These are phyloP conservation scores for Lamellibrachia luymesi DNA, from an alignment of 1,140 invertebrate genomes.

Conservation along the genomic window DNA sequence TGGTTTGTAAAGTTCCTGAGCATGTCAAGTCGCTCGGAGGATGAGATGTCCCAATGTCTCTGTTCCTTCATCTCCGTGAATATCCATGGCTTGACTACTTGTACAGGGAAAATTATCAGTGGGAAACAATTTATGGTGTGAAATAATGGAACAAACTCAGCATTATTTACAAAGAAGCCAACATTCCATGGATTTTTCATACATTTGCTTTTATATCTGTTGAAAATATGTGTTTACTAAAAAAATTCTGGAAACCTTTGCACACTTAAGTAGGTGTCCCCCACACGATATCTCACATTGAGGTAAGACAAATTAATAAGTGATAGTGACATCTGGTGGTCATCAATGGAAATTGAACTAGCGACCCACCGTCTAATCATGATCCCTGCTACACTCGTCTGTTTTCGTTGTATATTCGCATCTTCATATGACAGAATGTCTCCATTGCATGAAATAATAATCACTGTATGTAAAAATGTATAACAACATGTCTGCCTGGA, in stretches of 20 bases:
- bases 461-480: not conserved
- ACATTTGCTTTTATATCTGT: no score
- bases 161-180: no score
- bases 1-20: conserved; percentile 87
- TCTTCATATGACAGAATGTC: conserved; percentile 93
- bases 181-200: no score
- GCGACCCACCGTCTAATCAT: conserved; percentile 58
- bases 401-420: conserved; percentile 62
- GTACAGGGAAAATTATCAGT: conserved; percentile 7
- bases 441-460: conserved; percentile 70
- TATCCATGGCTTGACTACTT: conserved; percentile 98
- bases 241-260: no score
- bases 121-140: not conserved
- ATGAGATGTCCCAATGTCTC: conserved; percentile 86
- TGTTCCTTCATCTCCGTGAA: conserved; percentile 97
- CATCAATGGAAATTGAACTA: not conserved
- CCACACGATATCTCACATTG: no score
- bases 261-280: no score
- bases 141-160: no score
- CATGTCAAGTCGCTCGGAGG: conserved; percentile 87
- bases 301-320: no score
- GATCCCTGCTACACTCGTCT: conserved; percentile 53
- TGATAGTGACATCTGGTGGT: not conserved
- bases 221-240: no score
- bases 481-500: no score